Evolutionary conservation across 2,113 vertebrate species (phyloP).

Genomic region (Tautogolabrus adspersus): DNA sequence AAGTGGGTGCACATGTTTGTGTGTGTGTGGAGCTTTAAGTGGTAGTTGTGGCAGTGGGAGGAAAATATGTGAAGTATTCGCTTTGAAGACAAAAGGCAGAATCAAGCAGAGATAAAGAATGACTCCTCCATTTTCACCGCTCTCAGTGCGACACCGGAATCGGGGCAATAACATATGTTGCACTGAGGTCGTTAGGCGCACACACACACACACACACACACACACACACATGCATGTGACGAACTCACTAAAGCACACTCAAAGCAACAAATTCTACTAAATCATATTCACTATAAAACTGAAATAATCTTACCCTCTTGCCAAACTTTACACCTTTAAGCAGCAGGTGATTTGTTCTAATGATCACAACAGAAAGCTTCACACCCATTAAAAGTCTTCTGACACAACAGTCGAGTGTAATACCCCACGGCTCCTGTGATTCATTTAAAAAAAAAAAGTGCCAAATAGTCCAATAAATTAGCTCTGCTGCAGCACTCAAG

Average conservation of each 20-base stretch:
- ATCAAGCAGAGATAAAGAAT: constrained; percentile 38
- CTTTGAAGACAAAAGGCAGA: constrained; percentile 61
- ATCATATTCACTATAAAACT: not conserved
- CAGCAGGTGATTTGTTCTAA: constrained; percentile 32
- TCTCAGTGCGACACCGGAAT: constrained; percentile 30
- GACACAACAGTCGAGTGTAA: constrained; percentile 23
- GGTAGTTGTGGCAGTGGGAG: constrained; percentile 21
- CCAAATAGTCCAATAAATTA: not conserved
- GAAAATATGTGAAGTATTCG: constrained; percentile 27
- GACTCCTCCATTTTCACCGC: constrained; percentile 40
- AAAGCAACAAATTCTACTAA: constrained; percentile 4
- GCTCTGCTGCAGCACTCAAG: not conserved
- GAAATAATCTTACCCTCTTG: constrained; percentile 21
- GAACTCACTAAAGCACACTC: not conserved
- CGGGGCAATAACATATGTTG: constrained; percentile 30
- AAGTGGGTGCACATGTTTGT: not conserved
- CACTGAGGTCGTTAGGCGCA: constrained; percentile 3
- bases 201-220: not conserved
- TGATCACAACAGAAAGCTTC: not conserved
- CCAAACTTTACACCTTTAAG: constrained; percentile 28
- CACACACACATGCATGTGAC: constrained; percentile 2
- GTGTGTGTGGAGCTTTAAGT: constrained; percentile 17
- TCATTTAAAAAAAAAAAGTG: not conserved
- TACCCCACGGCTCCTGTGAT: not conserved
- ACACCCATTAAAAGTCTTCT: constrained; percentile 1